Base-by-base conservation (phyloP, 1,140 invertebrate genomes). In the Lanistes nyassanus region DNA sequence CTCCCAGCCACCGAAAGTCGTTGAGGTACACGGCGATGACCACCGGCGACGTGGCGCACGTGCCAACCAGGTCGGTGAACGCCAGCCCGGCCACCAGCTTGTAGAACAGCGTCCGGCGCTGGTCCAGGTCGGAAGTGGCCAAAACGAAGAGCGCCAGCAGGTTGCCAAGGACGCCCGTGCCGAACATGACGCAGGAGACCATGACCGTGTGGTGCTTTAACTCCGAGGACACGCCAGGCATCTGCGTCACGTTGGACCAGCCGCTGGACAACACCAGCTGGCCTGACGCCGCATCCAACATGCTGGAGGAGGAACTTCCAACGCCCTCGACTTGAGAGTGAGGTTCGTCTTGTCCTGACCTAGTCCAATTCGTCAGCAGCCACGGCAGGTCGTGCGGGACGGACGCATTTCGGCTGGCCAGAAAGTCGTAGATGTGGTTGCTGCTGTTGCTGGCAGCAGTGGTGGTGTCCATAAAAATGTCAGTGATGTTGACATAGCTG, bases 21-120 rank as follows among this genome's bases (percentile, higher is more conserved):
- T 84, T 85, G 13, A 79, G 71, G 74, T 87, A 85, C 0, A 83
- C 81, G 19, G 80, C 79, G 56, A 87, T 85, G 5, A 86, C 86
- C 13, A 87, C 82, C 0, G 86, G 86, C n/a, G 84, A 84, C 3
- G 80, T 80, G 26, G 82, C 70, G 31, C 74, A 75, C 11, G 81
- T 86, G 21, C 86, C 84, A 3, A 85, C 34, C n/a, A 87, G 78
- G 75, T 87, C 86, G 4, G 84, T 85, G 0, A 85, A 56, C 16
- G 82, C 82, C 31, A 87, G 75, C 47, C 84, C 84, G 0, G 84
- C 84, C 39, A 85, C 84, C 16, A 87, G 76, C 65, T 83, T 79
- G 66, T 87, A 87, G 66, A 87, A 87, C 47, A 84, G 74, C 9
- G 83, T 85, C 74, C 77, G 71, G 51, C 80, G 80, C 37, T 84